Conservation (phyloP, 2,113 vertebrate genomes). For the Jacana jacana region DNA sequence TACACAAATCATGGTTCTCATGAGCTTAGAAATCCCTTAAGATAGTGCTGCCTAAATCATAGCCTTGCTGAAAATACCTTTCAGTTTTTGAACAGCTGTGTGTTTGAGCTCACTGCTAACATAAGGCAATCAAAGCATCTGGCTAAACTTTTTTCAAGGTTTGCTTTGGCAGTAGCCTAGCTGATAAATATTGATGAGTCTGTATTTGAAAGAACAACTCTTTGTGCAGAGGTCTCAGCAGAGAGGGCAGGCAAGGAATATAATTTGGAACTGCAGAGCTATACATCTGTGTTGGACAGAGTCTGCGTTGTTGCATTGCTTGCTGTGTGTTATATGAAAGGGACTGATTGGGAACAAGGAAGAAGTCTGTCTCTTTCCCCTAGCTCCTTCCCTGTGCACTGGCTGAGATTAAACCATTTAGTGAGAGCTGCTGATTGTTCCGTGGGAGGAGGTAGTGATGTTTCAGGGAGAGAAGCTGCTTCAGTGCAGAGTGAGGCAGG, state of each 20-base stretch:
- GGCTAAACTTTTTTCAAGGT: constrained; percentile 16
- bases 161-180: constrained; percentile 37
- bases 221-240: constrained; percentile 3
- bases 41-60: constrained; percentile 16
- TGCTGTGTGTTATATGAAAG: background rate
- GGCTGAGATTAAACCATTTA: background rate
- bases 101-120: constrained; percentile 11
- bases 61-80: constrained; percentile 2
- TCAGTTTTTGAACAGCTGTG: constrained; percentile 21
- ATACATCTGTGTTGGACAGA: constrained; percentile 2
- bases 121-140: constrained; percentile 4
- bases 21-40: background rate
- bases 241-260: background rate
- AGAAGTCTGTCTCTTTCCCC: background rate
- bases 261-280: background rate
- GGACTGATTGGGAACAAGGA: background rate
- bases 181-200: constrained; percentile 53
- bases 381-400: background rate
- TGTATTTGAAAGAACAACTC: constrained; percentile 9
- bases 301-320: background rate
- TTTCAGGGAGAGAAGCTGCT: background rate
- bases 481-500: background rate
- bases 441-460: background rate
- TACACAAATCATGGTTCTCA: background rate
- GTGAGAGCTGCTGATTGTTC: background rate